Evolutionary conservation across 1,140 invertebrate species (phyloP), one percentile per base, ranked within the genome.

Genomic region (Triops cancriformis): DNA sequence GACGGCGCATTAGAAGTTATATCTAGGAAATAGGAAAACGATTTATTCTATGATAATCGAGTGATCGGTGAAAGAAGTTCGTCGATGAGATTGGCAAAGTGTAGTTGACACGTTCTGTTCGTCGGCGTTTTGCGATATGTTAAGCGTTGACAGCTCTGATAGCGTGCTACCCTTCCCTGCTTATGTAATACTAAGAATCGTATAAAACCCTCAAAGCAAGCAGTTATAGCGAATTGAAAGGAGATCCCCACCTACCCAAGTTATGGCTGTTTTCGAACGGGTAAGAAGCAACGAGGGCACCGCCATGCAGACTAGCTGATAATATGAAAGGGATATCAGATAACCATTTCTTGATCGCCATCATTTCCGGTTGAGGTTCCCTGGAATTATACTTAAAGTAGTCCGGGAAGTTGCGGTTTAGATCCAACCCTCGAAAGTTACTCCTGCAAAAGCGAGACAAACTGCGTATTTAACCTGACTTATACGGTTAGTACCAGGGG

Each of bases 321-420:
- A 97, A 84, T 18, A 96, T 93, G 82, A 98, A 97, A 85, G 95
- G 93, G 79, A 94, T 95, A 84, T 94, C 93, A 43, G 91, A 91
- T 42, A 96, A 89, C 94, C 94, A 97, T 81, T 95, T 91, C 85
- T 98, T 97, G 2, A 99, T 93, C 0, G 95, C 94, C 81, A 94
- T 91, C 0, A 96, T 97, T 86, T 99, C 97, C 4, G 94, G 94
- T 84, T 95, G 94, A 3, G 91, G 88, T 28, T 90, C 88, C 81
- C 93, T 93, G 79, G 92, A 93, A 84, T 95, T 95, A 14, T 76
- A 89, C 83, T 94, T 94, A 85, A 96, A 96, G 83, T 93, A 95
- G 85, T 97, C 94, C 0, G 94, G 94, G 85, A 96, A 97, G 85
- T 97, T 96, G 75, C 94, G 89, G 85, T 97, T 97, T 77, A 97